Conservation (phyloP, 2,797 vertebrate species). For the Melanotaenia pygmaea region DNA sequence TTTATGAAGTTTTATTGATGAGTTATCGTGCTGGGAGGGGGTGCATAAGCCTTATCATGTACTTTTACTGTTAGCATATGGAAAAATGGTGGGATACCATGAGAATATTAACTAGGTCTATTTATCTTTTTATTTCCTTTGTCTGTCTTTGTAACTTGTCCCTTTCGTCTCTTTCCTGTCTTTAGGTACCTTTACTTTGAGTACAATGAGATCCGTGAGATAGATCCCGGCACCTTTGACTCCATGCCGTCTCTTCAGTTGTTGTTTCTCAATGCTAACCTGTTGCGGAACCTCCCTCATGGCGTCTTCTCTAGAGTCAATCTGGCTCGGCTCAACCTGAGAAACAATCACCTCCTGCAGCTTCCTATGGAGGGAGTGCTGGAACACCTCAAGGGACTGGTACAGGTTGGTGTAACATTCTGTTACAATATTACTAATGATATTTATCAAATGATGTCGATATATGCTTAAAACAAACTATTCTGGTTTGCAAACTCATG, state of each 20-base stretch:
- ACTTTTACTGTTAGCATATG: neutral
- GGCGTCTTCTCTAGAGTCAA: conserved; percentile 92
- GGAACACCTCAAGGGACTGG: conserved; percentile 94
- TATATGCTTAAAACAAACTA: conserved; percentile 19
- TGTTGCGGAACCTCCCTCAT: conserved; percentile 91
- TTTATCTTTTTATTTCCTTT: neutral
- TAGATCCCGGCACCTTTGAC: conserved; percentile 92
- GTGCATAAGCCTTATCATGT: conserved; percentile 14
- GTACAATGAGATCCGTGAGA: conserved; percentile 94
- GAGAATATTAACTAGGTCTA: neutral
- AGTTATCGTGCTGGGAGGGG: conserved; percentile 33
- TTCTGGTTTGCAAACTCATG: conserved; percentile 16
- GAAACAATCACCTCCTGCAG: conserved; percentile 96
- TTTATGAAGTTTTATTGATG: conserved; percentile 51
- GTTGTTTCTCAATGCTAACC: conserved; percentile 96
- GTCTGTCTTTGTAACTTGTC: conserved; percentile 1
- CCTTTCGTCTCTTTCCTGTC: conserved; percentile 8
- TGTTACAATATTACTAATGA: conserved; percentile 66
- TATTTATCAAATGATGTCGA: conserved; percentile 9
- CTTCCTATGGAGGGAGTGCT: conserved; percentile 94
- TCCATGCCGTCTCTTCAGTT: conserved; percentile 94
- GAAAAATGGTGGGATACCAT: neutral
- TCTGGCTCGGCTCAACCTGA: conserved; percentile 93
- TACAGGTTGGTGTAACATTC: conserved; percentile 88
- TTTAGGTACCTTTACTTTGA: conserved; percentile 94